Percentiles rank a stretch among this genome's conserved stretches.
phyloP scores from a whole-genome alignment of 1,140 invertebrate species.

The Anadara kagoshimensis region DNA sequence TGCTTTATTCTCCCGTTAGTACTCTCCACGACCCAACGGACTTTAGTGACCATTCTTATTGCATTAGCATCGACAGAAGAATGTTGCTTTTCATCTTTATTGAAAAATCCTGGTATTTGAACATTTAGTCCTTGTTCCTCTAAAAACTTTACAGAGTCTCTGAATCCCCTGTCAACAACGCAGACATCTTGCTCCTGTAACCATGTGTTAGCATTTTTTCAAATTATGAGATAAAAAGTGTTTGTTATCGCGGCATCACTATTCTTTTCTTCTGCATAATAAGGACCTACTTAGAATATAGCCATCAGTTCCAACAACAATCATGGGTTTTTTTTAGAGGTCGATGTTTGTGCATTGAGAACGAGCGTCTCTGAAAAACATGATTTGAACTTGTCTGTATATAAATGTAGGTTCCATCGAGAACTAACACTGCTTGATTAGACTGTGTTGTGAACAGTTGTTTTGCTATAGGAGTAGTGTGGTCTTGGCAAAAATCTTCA shows the following conservation, averaged over 20 bases:
- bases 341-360: slow-evolving; percentile 12
- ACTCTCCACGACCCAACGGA: slow-evolving; percentile 18
- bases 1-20: slow-evolving; percentile 11
- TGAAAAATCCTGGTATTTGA: slow-evolving; percentile 7
- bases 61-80: slow-evolving; percentile 13
- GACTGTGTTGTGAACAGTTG: not conserved
- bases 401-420: slow-evolving; percentile 24
- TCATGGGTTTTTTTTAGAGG: slow-evolving; percentile 15
- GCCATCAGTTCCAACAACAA: slow-evolving; percentile 17
- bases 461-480: slow-evolving; percentile 3
- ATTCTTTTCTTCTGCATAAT: slow-evolving; percentile 16
- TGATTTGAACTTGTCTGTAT: slow-evolving; percentile 10
- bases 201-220: slow-evolving; percentile 3
- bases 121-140: slow-evolving; percentile 1
- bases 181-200: slow-evolving; percentile 11
- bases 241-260: slow-evolving; percentile 21
- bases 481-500: not conserved
- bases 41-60: slow-evolving; percentile 13
- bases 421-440: slow-evolving; percentile 14
- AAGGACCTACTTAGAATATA: slow-evolving; percentile 28
- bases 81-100: slow-evolving; percentile 10
- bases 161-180: slow-evolving; percentile 21
- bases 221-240: slow-evolving; percentile 17
- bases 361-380: slow-evolving; percentile 13
- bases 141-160: slow-evolving; percentile 7